Percentiles rank a stretch among this genome's conserved stretches.
Conservation (phyloP, 2,113 vertebrate species). For the Aepyceros melampus region DNA sequence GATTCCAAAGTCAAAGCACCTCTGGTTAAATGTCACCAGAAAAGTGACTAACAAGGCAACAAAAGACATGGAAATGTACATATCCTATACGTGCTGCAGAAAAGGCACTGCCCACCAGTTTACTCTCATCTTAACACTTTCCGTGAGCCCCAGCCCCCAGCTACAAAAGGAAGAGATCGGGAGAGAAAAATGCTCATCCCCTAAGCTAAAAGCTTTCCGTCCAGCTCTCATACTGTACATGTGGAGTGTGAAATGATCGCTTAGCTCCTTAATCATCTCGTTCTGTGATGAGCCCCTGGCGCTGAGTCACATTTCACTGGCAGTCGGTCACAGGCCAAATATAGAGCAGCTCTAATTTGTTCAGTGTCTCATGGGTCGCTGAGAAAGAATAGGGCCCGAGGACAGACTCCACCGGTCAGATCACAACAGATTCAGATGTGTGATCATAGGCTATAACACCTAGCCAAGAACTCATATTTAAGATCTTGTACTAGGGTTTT, state of each 20-base stretch:
- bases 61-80: not conserved
- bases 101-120: not conserved
- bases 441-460: not conserved
- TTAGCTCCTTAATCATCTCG: not conserved
- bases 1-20: not conserved
- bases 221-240: not conserved
- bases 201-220: not conserved
- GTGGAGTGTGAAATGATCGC: not conserved
- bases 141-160: not conserved
- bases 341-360: not conserved
- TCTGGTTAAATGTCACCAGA: not conserved
- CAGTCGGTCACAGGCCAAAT: not conserved
- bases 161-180: not conserved
- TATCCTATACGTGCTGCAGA: not conserved
- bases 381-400: constrained; percentile 19
- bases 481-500: constrained; percentile 12
- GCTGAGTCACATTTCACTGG: not conserved
- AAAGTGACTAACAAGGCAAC: not conserved
- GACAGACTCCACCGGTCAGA: not conserved
- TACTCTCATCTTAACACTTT: not conserved
- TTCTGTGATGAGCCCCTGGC: not conserved
- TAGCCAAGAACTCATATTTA: constrained; percentile 6
- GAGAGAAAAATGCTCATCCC: not conserved
- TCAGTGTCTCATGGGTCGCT: constrained; percentile 13
- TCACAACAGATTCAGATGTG: not conserved